Evolutionary conservation across 2,797 vertebrate species (phyloP).

Genomic region (Phylloscopus collybita): DNA sequence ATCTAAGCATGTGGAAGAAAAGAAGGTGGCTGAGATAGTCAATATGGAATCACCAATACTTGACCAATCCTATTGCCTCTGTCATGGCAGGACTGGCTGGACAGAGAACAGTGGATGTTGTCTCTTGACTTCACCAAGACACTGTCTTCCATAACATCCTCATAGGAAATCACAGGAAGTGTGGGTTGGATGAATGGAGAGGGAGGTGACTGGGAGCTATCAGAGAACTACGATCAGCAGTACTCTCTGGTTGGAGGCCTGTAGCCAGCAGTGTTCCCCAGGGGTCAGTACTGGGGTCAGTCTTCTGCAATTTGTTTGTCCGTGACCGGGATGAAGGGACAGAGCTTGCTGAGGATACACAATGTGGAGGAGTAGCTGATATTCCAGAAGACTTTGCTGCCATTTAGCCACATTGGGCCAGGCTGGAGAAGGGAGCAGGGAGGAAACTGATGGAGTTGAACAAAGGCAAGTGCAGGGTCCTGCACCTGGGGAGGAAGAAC

Average conservation of each 20-base stretch:
- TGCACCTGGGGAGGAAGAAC: neutral
- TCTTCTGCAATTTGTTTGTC: neutral
- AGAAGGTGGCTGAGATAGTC: neutral
- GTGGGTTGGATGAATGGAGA: neutral
- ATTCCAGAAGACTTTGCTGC: neutral
- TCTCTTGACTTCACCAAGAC: neutral
- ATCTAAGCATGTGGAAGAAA: neutral
- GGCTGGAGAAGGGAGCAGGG: neutral
- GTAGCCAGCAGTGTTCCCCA: neutral
- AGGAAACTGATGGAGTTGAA: neutral
- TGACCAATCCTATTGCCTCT: neutral
- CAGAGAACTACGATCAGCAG: neutral
- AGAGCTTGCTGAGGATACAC: neutral
- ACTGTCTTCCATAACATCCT: neutral
- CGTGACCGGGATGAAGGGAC: neutral
- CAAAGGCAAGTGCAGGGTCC: neutral
- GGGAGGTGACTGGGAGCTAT: neutral
- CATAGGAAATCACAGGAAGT: neutral
- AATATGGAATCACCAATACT: neutral
- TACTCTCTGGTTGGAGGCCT: neutral
- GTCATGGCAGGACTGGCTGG: rapidly evolving
- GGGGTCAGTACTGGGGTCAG: neutral
- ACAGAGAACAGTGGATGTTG: neutral
- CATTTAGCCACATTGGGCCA: neutral
- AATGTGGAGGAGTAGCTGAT: neutral